A percentile compares a stretch with the other conserved stretches of the same genome.
Evolutionary conservation across 1,140 invertebrate species (phyloP).

Genomic region (Neomicropteryx cornuta): DNA sequence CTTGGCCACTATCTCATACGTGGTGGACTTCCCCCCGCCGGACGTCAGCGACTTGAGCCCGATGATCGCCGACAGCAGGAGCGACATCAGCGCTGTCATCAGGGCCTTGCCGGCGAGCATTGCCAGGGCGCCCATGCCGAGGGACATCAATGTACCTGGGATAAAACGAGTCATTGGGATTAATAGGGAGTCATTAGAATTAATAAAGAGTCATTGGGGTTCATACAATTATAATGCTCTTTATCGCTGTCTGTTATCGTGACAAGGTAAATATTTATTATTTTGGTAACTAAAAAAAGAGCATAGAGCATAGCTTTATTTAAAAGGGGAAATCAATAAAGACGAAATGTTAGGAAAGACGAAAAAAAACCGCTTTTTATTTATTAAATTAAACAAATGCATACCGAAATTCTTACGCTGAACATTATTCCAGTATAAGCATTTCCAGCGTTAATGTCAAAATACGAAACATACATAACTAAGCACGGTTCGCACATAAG

Average conservation of each 20-base stretch:
- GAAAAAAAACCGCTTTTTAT: no score
- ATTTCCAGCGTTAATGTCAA: no score
- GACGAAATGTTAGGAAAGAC: no score
- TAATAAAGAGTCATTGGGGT: constrained; percentile 1
- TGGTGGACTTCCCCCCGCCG: constrained; percentile 58
- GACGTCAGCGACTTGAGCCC: constrained; percentile 60
- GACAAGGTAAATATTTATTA: no score
- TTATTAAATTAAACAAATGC: no score
- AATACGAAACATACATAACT: no score
- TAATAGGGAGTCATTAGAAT: constrained; percentile 2
- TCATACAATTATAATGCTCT: constrained; percentile 2
- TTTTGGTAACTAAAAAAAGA: no score
- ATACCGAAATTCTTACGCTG: no score
- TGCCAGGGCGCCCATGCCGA: constrained; percentile 64
- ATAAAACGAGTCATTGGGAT: constrained; percentile 16
- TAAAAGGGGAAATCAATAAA: no score
- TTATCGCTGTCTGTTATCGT: not conserved
- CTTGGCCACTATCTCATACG: constrained; percentile 74
- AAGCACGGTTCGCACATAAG: no score
- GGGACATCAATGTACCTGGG: constrained; percentile 56
- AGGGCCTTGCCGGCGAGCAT: constrained; percentile 72
- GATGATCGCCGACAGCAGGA: constrained; percentile 64
- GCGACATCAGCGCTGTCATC: constrained; percentile 69
- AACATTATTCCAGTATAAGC: no score
- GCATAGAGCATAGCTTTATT: no score